phyloP scores from a whole-genome alignment of 2,113 vertebrate species.

The Otolemur garnettii region DNA sequence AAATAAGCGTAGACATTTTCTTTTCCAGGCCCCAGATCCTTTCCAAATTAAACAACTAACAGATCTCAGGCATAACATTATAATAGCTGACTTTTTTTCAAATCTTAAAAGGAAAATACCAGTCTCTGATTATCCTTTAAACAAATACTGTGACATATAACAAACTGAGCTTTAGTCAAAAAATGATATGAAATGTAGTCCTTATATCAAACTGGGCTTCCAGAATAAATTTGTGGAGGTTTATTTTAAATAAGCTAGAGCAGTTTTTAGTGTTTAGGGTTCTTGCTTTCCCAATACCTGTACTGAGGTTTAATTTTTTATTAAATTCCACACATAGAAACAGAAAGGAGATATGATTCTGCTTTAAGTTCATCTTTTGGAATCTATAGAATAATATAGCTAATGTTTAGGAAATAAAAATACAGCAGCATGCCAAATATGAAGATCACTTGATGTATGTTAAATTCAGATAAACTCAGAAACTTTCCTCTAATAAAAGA shows the following conservation, averaged over 20 bases:
- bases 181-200: neutral
- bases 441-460: neutral
- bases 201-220: neutral
- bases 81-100: neutral
- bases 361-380: neutral
- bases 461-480: conserved; percentile 11
- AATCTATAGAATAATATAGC: neutral
- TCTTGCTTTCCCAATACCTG: neutral
- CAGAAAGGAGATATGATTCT: neutral
- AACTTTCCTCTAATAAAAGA: conserved; percentile 33
- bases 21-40: neutral
- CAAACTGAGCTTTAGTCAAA: neutral
- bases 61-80: neutral
- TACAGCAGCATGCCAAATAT: neutral
- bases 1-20: neutral
- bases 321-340: neutral
- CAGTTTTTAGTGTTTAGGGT: neutral
- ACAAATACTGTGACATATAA: neutral
- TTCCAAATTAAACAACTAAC: neutral
- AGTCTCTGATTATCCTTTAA: neutral
- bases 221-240: neutral
- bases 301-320: neutral
- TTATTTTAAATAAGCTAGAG: neutral
- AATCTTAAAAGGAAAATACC: neutral
- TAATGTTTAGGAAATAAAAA: conserved; percentile 31